phyloP scores from a whole-genome alignment of 2,113 vertebrate genomes.

The Picathartes gymnocephalus region DNA sequence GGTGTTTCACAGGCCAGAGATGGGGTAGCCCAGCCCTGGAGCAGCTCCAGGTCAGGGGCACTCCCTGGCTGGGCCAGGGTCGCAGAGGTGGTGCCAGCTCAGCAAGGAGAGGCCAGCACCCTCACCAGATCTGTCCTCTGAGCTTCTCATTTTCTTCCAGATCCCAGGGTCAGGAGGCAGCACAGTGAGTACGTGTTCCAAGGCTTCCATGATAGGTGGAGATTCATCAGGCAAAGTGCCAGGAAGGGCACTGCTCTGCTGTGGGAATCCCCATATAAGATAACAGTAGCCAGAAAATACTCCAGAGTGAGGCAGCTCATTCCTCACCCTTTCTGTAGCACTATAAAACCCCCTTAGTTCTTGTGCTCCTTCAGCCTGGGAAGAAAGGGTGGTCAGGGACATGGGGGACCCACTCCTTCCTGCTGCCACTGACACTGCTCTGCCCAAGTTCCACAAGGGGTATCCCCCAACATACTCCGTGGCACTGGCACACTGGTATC shows the following conservation, averaged over 20 bases:
- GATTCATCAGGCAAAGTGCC: rapidly evolving
- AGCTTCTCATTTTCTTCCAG: not conserved
- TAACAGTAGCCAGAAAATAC: not conserved
- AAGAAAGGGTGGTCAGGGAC: not conserved
- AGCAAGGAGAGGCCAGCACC: rapidly evolving
- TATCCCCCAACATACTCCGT: not conserved
- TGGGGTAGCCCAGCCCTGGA: not conserved
- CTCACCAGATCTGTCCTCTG: not conserved
- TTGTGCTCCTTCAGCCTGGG: not conserved
- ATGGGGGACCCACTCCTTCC: not conserved
- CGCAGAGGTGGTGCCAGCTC: rapidly evolving
- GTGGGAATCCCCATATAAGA: not conserved
- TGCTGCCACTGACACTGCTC: not conserved
- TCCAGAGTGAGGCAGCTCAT: not conserved
- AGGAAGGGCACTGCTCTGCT: not conserved
- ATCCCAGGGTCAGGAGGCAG: rapidly evolving
- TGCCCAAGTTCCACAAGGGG: not conserved
- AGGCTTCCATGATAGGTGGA: not conserved
- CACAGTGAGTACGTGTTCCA: not conserved
- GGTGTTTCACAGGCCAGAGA: rapidly evolving
- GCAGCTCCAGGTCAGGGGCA: not conserved
- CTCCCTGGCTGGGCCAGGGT: not conserved
- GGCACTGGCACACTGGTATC: not conserved
- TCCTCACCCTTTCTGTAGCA: not conserved
- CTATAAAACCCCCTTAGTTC: rapidly evolving